Percentiles rank a stretch among this genome's conserved stretches.
Conservation (phyloP, 2,113 vertebrate genomes). For the Phrynosoma blainvillii region DNA sequence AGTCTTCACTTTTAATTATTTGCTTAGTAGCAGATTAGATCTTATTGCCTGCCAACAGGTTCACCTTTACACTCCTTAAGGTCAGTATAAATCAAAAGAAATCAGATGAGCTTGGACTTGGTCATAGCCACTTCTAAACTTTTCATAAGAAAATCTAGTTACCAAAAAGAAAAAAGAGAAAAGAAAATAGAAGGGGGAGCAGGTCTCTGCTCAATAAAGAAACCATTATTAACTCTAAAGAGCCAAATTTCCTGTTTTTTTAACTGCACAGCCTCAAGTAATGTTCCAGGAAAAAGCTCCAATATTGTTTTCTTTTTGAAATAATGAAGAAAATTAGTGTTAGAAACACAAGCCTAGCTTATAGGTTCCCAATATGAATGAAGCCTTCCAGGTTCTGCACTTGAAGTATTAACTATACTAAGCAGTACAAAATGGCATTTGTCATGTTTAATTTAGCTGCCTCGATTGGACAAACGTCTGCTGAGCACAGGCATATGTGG, state of each 20-base stretch:
- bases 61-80: slow-evolving; percentile 69
- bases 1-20: slow-evolving; percentile 89
- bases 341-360: slow-evolving; percentile 38
- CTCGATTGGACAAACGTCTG: slow-evolving; percentile 57
- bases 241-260: slow-evolving; percentile 65
- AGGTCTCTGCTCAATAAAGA: slow-evolving; percentile 45
- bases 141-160: slow-evolving; percentile 66
- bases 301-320: slow-evolving; percentile 64
- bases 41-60: slow-evolving; percentile 75
- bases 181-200: neutral
- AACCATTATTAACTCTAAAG: slow-evolving; percentile 50
- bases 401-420: slow-evolving; percentile 53
- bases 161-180: slow-evolving; percentile 29
- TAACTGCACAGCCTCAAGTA: slow-evolving; percentile 55
- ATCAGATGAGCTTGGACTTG: slow-evolving; percentile 70
- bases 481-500: neutral
- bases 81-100: slow-evolving; percentile 76
- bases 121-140: slow-evolving; percentile 58
- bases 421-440: slow-evolving; percentile 32
- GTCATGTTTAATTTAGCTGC: slow-evolving; percentile 52
- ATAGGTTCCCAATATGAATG: slow-evolving; percentile 46
- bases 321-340: slow-evolving; percentile 59
- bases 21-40: slow-evolving; percentile 78
- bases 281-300: slow-evolving; percentile 58
- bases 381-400: slow-evolving; percentile 53